Evolutionary conservation across 2,888 invertebrate genomes (phyloP).

Genomic region (Amphipyra tragopoginis): DNA sequence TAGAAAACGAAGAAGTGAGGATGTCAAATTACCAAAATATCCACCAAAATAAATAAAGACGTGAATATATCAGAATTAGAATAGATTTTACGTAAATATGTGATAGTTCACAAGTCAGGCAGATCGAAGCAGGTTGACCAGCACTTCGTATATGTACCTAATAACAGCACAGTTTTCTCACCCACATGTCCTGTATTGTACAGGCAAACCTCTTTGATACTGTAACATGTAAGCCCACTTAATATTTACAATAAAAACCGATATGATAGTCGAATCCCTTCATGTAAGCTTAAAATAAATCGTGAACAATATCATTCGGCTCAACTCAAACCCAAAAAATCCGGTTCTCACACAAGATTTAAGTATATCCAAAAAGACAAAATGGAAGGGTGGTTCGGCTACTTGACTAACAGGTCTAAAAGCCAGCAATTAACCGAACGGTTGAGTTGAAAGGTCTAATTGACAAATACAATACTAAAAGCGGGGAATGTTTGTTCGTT

Average conservation of each 20-base stretch:
- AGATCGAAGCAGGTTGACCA: background rate
- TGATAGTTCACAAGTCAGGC: too few species aligned
- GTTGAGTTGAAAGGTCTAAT: slow-evolving; percentile 69
- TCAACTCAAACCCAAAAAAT: slow-evolving; percentile 32
- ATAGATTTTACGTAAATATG: too few species aligned
- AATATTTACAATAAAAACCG: background rate
- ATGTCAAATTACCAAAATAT: too few species aligned
- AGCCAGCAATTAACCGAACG: slow-evolving; percentile 66
- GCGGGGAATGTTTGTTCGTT: slow-evolving; percentile 50
- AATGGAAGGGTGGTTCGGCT: slow-evolving; percentile 57
- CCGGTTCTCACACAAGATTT: slow-evolving; percentile 44
- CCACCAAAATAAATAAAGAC: too few species aligned
- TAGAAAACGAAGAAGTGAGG: too few species aligned
- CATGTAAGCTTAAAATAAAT: slow-evolving; percentile 24
- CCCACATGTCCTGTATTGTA: background rate
- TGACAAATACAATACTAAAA: slow-evolving; percentile 67
- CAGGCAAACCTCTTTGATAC: background rate
- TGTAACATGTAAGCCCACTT: background rate
- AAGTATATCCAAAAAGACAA: slow-evolving; percentile 39
- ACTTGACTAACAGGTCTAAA: slow-evolving; percentile 64
- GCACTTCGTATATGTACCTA: background rate
- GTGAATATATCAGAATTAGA: too few species aligned
- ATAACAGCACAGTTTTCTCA: background rate
- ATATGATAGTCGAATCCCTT: slow-evolving; percentile 1
- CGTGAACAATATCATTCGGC: slow-evolving; percentile 20